Conservation (phyloP, 2,113 vertebrate genomes). For the Sander vitreus region DNA sequence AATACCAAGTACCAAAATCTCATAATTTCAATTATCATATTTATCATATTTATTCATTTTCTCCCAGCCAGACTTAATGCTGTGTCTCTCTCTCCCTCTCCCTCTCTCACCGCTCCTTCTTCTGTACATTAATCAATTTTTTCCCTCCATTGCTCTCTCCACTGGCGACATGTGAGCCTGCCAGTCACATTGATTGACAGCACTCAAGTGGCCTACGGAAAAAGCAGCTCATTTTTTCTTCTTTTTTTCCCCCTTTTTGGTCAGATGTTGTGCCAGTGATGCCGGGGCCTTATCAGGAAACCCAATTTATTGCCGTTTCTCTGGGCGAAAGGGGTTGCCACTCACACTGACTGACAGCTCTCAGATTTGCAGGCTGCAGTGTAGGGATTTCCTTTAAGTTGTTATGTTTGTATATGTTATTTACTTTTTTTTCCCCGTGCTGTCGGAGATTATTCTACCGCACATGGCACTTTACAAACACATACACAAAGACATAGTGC, state of each 20-base stretch:
- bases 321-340: slow-evolving; percentile 76
- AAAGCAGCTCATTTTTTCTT: slow-evolving; percentile 69
- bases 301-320: slow-evolving; percentile 83
- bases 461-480: slow-evolving; percentile 26
- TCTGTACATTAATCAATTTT: slow-evolving; percentile 80
- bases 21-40: slow-evolving; percentile 86
- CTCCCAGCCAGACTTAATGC: slow-evolving; percentile 76
- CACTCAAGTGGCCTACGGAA: slow-evolving; percentile 83
- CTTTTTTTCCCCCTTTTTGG: slow-evolving; percentile 52
- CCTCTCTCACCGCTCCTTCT: slow-evolving; percentile 50
- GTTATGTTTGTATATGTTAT: slow-evolving; percentile 63
- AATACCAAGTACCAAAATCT: slow-evolving; percentile 80
- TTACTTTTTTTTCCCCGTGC: slow-evolving; percentile 14
- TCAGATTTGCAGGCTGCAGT: slow-evolving; percentile 76
- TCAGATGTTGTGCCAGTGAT: slow-evolving; percentile 68
- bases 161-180: slow-evolving; percentile 77
- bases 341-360: slow-evolving; percentile 84
- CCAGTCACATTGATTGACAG: slow-evolving; percentile 85
- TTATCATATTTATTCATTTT: slow-evolving; percentile 86
- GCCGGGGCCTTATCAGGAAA: slow-evolving; percentile 80
- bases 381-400: slow-evolving; percentile 78
- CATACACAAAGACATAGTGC: slow-evolving; percentile 18
- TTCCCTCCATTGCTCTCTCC: slow-evolving; percentile 72
- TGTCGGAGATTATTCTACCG: slow-evolving; percentile 57
- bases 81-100: slow-evolving; percentile 47